These are phyloP conservation scores for Pelobates fuscus DNA, from an alignment of 2,113 vertebrate genomes.

Conservation along the genomic window DNA sequence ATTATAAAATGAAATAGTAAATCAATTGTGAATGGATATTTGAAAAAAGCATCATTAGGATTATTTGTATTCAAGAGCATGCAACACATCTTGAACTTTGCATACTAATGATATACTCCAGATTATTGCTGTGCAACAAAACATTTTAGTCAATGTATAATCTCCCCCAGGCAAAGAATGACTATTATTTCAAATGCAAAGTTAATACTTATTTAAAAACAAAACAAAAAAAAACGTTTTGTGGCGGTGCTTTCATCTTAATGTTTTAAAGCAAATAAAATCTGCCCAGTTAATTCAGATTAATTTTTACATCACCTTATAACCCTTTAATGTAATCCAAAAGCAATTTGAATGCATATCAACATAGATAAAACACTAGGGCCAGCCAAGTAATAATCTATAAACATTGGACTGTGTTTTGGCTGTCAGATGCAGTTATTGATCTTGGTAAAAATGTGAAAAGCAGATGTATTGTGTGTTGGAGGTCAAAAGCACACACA, in stretches of 20 bases:
- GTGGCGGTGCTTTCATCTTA: background rate
- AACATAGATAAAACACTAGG: background rate
- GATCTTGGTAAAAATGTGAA: no score
- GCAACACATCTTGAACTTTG: background rate
- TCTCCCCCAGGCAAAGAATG: background rate
- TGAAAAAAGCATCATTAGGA: background rate
- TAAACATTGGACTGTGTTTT: background rate
- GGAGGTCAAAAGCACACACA: no score
- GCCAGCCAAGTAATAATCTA: background rate
- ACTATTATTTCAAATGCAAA: slow-evolving; percentile 3
- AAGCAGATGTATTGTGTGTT: no score
- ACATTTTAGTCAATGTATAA: background rate
- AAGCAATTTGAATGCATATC: background rate
- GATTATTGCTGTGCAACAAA: background rate
- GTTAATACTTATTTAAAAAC: slow-evolving; percentile 10
- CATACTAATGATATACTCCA: background rate
- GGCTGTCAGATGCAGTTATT: no score
- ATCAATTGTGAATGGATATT: background rate
- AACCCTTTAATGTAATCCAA: slow-evolving; percentile 3
- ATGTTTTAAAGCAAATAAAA: slow-evolving; percentile 5
- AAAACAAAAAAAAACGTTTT: background rate
- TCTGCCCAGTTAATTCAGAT: background rate
- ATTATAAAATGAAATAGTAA: background rate
- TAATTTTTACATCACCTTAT: background rate
- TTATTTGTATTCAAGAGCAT: background rate